Percentiles rank a stretch among this genome's conserved stretches.
Conservation (phyloP, 2,113 vertebrate genomes). For the Toxotes chatareus region DNA sequence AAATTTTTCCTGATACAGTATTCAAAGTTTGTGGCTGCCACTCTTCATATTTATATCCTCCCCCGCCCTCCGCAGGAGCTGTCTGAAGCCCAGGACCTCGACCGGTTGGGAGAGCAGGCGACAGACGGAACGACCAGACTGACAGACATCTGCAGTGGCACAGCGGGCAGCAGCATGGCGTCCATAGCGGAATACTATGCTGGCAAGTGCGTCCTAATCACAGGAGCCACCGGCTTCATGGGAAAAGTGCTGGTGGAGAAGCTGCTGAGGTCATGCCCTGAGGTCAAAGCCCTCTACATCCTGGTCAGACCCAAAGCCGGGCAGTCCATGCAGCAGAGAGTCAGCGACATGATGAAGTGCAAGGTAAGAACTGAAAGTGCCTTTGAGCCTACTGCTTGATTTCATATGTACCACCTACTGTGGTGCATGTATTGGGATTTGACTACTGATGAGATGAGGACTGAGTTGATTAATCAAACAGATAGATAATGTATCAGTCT, state of each 20-base stretch:
- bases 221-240: conserved; percentile 96
- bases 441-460: too few relatives aligned
- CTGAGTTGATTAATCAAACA: too few relatives aligned
- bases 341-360: conserved; percentile 91
- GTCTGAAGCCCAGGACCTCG: conserved; percentile 53
- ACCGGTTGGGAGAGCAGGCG: conserved; percentile 41
- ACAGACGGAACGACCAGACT: conserved; percentile 22
- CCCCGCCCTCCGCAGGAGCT: conserved; percentile 71
- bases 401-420: too few relatives aligned
- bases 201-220: conserved; percentile 92
- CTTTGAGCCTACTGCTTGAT: background rate
- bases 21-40: conserved; percentile 35
- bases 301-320: conserved; percentile 93
- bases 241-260: conserved; percentile 97
- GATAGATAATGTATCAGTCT: too few relatives aligned
- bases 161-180: conserved; percentile 81
- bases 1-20: conserved; percentile 4
- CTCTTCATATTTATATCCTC: background rate
- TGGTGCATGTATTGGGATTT: too few relatives aligned
- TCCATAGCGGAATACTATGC: conserved; percentile 90
- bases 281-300: conserved; percentile 90
- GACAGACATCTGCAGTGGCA: conserved; percentile 34
- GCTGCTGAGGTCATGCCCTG: conserved; percentile 91
- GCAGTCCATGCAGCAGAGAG: conserved; percentile 91
- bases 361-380: conserved; percentile 83